Conservation (phyloP, 2,797 vertebrate genomes). For the Manis pentadactyla region DNA sequence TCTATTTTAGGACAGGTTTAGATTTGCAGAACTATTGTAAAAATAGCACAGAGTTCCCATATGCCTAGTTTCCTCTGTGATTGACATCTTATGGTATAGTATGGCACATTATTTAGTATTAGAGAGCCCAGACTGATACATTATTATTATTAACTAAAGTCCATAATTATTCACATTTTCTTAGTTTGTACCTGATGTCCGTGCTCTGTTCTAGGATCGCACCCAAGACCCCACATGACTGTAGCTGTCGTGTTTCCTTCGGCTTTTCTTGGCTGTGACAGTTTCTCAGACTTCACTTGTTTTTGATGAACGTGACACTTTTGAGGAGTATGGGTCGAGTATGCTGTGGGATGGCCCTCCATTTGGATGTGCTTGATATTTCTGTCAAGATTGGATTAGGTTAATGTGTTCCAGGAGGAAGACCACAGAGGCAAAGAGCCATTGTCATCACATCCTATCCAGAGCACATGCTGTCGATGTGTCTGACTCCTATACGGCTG, state of each 20-base stretch:
- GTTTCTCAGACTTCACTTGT: neutral
- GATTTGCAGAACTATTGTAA: neutral
- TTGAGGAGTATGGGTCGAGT: neutral
- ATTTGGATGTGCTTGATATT: neutral
- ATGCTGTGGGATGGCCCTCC: neutral
- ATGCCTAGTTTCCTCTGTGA: neutral
- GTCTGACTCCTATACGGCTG: neutral
- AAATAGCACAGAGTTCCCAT: neutral
- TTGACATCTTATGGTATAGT: neutral
- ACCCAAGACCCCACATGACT: neutral
- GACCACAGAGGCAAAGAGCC: neutral
- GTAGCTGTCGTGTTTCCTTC: neutral
- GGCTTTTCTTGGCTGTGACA: neutral
- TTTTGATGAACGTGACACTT: neutral
- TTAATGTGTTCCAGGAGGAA: neutral
- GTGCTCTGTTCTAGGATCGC: neutral
- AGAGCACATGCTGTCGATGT: neutral
- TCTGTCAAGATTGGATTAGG: neutral
- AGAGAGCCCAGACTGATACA: neutral
- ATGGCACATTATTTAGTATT: neutral
- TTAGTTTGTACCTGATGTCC: neutral
- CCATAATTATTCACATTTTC: neutral
- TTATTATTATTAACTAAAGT: neutral
- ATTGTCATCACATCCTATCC: neutral
- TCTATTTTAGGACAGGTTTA: neutral